A percentile compares a stretch with the other conserved stretches of the same genome.
Evolutionary conservation across 2,113 vertebrate genomes (phyloP).

Genomic region (Calyptommatus sinebrachiatus): DNA sequence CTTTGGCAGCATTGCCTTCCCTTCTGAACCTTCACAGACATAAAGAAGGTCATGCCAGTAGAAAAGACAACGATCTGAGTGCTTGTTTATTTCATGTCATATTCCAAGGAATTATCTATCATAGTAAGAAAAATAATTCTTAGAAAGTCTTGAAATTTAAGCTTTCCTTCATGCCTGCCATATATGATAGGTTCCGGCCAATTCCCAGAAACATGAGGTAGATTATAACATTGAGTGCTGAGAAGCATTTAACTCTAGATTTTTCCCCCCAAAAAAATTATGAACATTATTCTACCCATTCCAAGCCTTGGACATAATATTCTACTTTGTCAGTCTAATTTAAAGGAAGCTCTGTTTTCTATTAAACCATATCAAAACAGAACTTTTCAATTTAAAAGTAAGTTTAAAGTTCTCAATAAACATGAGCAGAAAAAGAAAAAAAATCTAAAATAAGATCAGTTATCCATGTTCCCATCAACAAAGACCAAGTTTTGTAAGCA

Average conservation of each 20-base stretch:
- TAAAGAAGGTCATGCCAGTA: neutral
- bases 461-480: constrained; percentile 52
- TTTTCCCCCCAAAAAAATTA: neutral
- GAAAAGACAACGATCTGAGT: neutral
- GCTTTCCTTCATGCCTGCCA: neutral
- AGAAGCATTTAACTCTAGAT: neutral
- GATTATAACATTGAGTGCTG: neutral
- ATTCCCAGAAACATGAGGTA: neutral
- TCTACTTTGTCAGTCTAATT: neutral
- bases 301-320: neutral
- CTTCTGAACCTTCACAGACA: neutral
- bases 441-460: constrained; percentile 53
- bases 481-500: constrained; percentile 71
- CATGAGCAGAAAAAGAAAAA: constrained; percentile 55
- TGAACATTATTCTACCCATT: neutral
- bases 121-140: neutral
- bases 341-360: neutral
- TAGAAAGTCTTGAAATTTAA: too few relatives aligned
- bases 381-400: constrained; percentile 13
- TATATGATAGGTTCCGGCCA: neutral
- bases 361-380: neutral
- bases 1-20: neutral
- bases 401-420: constrained; percentile 28
- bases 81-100: neutral
- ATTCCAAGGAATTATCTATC: neutral